Base-by-base conservation (phyloP, 2,797 vertebrate species). In the Micromesistius poutassou region DNA sequence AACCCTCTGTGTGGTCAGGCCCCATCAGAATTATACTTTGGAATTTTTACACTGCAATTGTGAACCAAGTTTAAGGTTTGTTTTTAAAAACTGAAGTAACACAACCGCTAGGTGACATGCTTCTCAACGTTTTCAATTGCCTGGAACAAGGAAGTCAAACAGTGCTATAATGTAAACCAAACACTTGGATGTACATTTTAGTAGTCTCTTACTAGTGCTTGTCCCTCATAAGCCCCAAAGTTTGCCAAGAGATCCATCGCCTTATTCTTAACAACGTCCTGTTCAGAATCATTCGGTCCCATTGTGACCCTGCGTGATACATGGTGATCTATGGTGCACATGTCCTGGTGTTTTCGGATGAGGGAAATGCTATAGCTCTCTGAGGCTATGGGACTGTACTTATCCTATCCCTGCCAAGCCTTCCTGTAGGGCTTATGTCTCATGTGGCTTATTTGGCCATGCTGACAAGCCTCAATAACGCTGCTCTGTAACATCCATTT, bases 401-500 rank as follows among this genome's bases (percentile, higher is more conserved):
- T 10, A 46, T 75, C 75, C 76, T 8, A 12, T 80, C 33, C 78
- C 62, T 74, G 77, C 74, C 80, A 76, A 70, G 50, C 40, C 28
- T 31, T 78, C 81, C 74, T 6, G 75, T 80, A 73, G 40, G 80
- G 35, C 75, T 82, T 74, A 75, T 85, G 85, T 66, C 76, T 50
- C 76, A 71, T 30, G 36, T 25, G 72, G 72, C 75, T 42, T 36
- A 40, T 71, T 74, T 35, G 73, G 38, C 74, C 71, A 35, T 31
- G 76, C 19, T 62, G 66, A 28, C 28, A 38, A 30, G 74, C 22
- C 79, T 72, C 73, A 82, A 19, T 40, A 72, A 77, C 70, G 12
- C 28, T 71, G 73, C 86, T 90, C 55, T 66, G 90, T 79, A 82
- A 79, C 71, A 86, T 82, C 74, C 85, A 90, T 91, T 84, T 75